Conservation (phyloP, 2,888 invertebrate species). For the Drosophila neonasuta region DNA sequence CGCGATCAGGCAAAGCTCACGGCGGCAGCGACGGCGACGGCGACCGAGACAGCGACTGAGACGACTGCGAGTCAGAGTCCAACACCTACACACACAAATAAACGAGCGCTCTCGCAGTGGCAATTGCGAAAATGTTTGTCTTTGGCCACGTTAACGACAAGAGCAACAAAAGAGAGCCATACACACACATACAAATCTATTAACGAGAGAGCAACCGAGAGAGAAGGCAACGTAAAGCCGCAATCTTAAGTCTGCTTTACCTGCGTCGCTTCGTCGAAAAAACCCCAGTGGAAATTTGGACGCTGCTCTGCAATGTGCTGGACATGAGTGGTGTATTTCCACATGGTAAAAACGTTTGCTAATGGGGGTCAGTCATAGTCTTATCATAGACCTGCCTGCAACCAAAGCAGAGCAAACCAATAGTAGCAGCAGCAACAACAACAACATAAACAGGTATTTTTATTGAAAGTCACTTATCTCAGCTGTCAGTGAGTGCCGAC, state of each 20-base stretch:
- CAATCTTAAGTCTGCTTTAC: slow-evolving; percentile 60
- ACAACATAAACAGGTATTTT: slow-evolving; percentile 67
- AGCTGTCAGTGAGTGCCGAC: slow-evolving; percentile 56
- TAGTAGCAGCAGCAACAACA: slow-evolving; percentile 35
- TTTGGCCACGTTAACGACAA: slow-evolving; percentile 47
- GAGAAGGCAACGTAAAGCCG: slow-evolving; percentile 20
- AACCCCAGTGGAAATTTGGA: slow-evolving; percentile 62
- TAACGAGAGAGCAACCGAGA: neutral
- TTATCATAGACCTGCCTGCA: slow-evolving; percentile 53
- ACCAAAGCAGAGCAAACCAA: slow-evolving; percentile 50
- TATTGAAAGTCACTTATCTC: slow-evolving; percentile 70
- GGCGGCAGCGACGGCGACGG: slow-evolving; percentile 39
- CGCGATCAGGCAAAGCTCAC: slow-evolving; percentile 73
- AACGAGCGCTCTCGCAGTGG: slow-evolving; percentile 36
- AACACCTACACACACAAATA: slow-evolving; percentile 46
- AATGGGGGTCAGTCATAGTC: slow-evolving; percentile 61
- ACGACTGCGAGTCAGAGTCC: slow-evolving; percentile 42
- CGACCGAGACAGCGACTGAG: slow-evolving; percentile 31
- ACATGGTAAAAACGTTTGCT: slow-evolving; percentile 57
- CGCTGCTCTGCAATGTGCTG: slow-evolving; percentile 45
- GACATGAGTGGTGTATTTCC: slow-evolving; percentile 36
- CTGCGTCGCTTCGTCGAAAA: slow-evolving; percentile 39
- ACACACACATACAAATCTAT: slow-evolving; percentile 1
- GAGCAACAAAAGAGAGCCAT: slow-evolving; percentile 15
- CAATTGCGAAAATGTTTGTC: slow-evolving; percentile 57